Evolutionary conservation across 1,140 invertebrate genomes (phyloP), one percentile per base, ranked within the genome.

Genomic region (Telenomus remus): DNA sequence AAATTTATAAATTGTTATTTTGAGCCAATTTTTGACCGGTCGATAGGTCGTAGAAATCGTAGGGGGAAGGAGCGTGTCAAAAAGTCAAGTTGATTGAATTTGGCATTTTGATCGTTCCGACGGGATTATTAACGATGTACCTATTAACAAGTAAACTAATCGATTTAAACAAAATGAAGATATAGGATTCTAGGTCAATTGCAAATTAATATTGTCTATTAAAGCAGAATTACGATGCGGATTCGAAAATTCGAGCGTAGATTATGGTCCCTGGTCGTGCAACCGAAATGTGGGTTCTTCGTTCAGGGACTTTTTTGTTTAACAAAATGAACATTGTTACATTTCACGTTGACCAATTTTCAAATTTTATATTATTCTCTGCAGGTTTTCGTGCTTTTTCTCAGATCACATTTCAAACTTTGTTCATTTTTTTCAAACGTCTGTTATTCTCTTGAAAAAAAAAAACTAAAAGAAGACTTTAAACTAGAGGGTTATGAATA

Each of bases 111-210:
- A 54, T 49, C 33, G n/a, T 48, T 44, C n/a, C 19, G 19, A 27
- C 6, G 19, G 68, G 49, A 48, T 76, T 73, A 64, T 71, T 69
- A 77, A 69, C 46, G 51, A 64, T 76, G 76, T 79, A 81, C 72
- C 80, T 81, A 79, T 69, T 78, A 79, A 55, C 46, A 43, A 75
- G n/a, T 68, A 55, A 74, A 73, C 59, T 69, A 56, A 75, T 77
- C 66, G 59, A 75, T 27, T 64, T n/a, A n/a, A n/a, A n/a, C n/a
- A n/a, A 65, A 70, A 79, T 63, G 65, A 53, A 74, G 71, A 59
- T 77, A 69, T 68, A 76, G 69, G 74, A 47, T 72, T 73, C 75
- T 81, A 80, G 74, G 84, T 86, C 84, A 85, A 86, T 86, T 86
- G 83, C 64, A 76, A 80, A 82, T 81, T 76, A 82, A 82, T 81